These are phyloP conservation scores for Parnassius mnemosyne DNA, from an alignment of 2,888 invertebrate species.

Conservation along the genomic window DNA sequence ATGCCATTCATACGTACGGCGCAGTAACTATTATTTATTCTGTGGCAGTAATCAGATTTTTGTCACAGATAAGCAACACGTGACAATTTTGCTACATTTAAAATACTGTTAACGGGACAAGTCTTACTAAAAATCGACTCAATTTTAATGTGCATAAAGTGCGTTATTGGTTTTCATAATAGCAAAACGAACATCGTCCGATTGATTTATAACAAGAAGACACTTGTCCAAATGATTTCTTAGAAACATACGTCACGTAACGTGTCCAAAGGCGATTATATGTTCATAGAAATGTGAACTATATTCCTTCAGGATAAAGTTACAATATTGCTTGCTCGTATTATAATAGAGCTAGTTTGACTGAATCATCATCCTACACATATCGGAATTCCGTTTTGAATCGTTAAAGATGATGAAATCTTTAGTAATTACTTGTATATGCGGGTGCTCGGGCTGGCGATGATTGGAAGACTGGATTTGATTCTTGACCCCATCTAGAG, in stretches of 20 bases:
- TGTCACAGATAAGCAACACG: constrained; percentile 23
- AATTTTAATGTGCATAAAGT: not conserved
- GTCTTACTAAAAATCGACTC: not conserved
- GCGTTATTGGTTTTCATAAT: not conserved
- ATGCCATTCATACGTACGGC: constrained; percentile 20
- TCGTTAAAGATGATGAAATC: constrained; percentile 23
- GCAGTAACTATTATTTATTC: too few species aligned
- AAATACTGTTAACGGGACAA: not conserved
- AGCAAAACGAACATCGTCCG: constrained; percentile 1
- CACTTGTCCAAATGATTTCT: constrained; percentile 26
- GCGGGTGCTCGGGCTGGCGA: not conserved
- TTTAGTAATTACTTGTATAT: constrained; percentile 5
- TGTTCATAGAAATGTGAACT: not conserved
- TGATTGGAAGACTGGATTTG: constrained; percentile 1
- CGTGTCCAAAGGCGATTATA: not conserved
- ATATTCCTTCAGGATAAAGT: not conserved
- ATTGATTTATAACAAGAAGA: constrained; percentile 23
- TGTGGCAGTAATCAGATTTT: constrained; percentile 20
- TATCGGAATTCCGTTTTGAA: constrained; percentile 20
- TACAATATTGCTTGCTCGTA: not conserved
- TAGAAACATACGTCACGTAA: constrained; percentile 16
- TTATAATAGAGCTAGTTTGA: not conserved
- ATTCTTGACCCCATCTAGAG: not conserved
- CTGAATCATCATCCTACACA: constrained; percentile 18
- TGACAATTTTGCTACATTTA: constrained; percentile 2